Evolutionary conservation across 2,797 vertebrate species (phyloP), one percentile per base, ranked within the genome.

Genomic region (Neosalanx taihuensis): DNA sequence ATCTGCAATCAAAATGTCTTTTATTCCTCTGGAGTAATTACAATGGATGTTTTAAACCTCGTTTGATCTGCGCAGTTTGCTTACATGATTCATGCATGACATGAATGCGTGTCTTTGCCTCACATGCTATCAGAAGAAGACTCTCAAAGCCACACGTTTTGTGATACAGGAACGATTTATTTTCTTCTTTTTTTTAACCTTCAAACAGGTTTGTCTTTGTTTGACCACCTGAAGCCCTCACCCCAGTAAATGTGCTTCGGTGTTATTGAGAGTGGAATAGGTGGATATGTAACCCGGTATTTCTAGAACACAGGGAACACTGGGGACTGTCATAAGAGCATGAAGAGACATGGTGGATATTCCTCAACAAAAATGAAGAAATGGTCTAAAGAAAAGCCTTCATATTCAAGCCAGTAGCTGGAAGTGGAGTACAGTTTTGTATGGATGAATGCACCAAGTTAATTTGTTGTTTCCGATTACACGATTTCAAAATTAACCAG

Each of bases 101-200:
- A 89, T 90, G 41, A 66, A 13, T 58, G 20, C 17, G 64, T 46
- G 53, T 71, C 69, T 64, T 64, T 53, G 29, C 41, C 66, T 69
- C 41, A 49, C 71, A 37, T 59, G 31, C 64, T 87, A 88, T 88
- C 86, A 84, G 87, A 87, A 33, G 86, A 83, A 86, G 82, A 76
- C 83, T 89, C 83, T 84, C 83, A 83, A 86, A 85, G 85, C 86
- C 83, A 89, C 87, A 89, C 79, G 89, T 83, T 88, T 88, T 88
- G 86, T 88, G 88, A 90, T 89, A 90, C 84, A 83, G 89, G 85
- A 90, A 90, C 83, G 84, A 60, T 61, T 67, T 81, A 79, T 87
- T 85, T 88, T 75, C 70, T 35, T 23, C 35, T 29, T 64, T 78
- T 33, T 65, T 68, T 59, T 12, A 56, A 77, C 60, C 65, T 77